These are phyloP conservation scores for Sinocyclocheilus grahami DNA, from an alignment of 2,113 vertebrate species.

Conservation along the genomic window DNA sequence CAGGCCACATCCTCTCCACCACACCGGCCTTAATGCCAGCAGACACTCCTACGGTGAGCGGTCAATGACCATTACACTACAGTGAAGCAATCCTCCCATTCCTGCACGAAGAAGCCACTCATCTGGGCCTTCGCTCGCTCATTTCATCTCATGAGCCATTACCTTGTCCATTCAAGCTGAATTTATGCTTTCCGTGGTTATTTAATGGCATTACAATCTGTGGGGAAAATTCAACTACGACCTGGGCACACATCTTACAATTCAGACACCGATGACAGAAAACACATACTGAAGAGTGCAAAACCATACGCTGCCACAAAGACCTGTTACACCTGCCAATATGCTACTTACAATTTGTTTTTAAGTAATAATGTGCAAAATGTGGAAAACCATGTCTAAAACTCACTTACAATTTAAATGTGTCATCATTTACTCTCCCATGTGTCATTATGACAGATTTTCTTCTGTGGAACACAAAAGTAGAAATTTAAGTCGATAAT, in stretches of 20 bases:
- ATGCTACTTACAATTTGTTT: background rate
- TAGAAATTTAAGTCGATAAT: background rate
- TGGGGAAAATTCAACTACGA: constrained; percentile 13
- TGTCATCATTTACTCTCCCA: background rate
- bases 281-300: background rate
- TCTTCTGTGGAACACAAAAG: background rate
- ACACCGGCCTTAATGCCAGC: constrained; percentile 22
- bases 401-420: background rate
- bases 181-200: constrained; percentile 43
- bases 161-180: constrained; percentile 37
- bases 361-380: background rate
- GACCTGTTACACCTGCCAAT: background rate
- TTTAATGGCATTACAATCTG: constrained; percentile 46
- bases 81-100: constrained; percentile 8
- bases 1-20: constrained; percentile 19
- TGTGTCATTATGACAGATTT: background rate
- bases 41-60: constrained; percentile 2
- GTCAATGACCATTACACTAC: constrained; percentile 25
- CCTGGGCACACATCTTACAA: constrained; percentile 23
- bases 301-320: background rate
- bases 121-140: background rate
- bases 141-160: constrained; percentile 39
- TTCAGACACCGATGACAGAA: constrained; percentile 33
- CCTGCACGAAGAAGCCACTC: constrained; percentile 34
- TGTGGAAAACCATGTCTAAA: background rate